Evolutionary conservation across 2,797 vertebrate genomes (phyloP).

Genomic region (Lacerta viridis): DNA sequence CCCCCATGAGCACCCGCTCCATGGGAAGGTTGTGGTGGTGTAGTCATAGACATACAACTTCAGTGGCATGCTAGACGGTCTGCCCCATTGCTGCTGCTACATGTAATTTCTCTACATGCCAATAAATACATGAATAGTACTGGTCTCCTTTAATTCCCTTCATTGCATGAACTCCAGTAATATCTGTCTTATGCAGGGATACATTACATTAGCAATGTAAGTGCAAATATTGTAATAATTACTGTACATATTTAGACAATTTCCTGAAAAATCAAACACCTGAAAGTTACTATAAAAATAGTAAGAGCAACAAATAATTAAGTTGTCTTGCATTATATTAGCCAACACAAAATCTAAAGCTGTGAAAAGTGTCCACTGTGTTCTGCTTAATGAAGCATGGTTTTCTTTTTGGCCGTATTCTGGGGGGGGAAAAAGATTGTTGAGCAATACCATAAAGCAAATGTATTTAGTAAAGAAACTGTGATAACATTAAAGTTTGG

Average conservation of each 20-base stretch:
- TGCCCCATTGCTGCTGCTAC: too few relatives aligned
- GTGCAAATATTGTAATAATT: not conserved
- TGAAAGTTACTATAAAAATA: slow-evolving; percentile 29
- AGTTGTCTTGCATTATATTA: slow-evolving; percentile 59
- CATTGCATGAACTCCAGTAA: not conserved
- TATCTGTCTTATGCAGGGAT: not conserved
- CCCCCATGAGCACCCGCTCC: too few relatives aligned
- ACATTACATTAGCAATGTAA: not conserved
- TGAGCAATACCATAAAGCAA: slow-evolving; percentile 68
- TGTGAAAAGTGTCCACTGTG: slow-evolving; percentile 56
- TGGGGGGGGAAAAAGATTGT: slow-evolving; percentile 44
- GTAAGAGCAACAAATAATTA: slow-evolving; percentile 53
- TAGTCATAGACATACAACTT: too few relatives aligned
- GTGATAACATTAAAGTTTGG: slow-evolving; percentile 68
- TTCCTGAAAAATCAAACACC: slow-evolving; percentile 29
- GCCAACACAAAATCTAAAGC: slow-evolving; percentile 54
- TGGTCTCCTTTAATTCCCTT: not conserved
- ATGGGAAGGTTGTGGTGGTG: too few relatives aligned
- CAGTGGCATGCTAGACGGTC: too few relatives aligned
- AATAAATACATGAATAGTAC: not conserved
- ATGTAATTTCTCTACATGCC: too few relatives aligned
- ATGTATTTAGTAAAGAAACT: slow-evolving; percentile 71
- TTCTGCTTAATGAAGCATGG: slow-evolving; percentile 69
- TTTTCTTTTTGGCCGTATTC: slow-evolving; percentile 47
- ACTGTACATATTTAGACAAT: not conserved